Conservation (phyloP, 1,140 invertebrate species). For the Mya arenaria region DNA sequence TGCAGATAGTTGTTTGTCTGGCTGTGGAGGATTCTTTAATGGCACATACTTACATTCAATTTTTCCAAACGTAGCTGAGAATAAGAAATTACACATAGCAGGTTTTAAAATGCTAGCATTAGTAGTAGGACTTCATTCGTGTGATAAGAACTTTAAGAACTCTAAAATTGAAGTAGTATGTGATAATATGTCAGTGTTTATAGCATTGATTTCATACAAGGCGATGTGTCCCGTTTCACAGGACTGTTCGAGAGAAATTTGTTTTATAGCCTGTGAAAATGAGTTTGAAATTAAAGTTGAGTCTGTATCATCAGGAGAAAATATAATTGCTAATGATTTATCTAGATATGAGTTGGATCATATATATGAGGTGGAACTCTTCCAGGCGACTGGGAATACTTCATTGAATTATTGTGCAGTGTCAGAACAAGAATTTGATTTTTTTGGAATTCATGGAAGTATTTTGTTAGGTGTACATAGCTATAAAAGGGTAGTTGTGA, state of each 20-base stretch:
- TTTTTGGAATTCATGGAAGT: not conserved
- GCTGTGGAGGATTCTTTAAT: not conserved
- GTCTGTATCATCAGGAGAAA: too few relatives aligned
- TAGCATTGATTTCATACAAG: not conserved
- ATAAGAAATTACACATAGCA: not conserved
- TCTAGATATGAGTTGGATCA: not conserved
- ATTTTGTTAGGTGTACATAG: too few relatives aligned
- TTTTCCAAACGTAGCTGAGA: not conserved
- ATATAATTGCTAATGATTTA: slow-evolving; percentile 1
- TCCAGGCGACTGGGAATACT: not conserved
- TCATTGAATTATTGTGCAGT: not conserved
- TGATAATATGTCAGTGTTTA: not conserved
- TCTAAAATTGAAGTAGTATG: not conserved
- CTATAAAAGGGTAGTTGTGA: too few relatives aligned
- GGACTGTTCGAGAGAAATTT: slow-evolving; percentile 13
- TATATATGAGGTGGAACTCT: not conserved
- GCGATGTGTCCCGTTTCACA: not conserved
- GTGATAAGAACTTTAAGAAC: not conserved
- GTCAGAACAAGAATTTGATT: not conserved
- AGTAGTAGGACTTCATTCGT: not conserved
- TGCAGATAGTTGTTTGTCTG: not conserved
- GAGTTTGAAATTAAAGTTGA: slow-evolving; percentile 7
- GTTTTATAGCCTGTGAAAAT: not conserved
- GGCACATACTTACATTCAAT: not conserved
- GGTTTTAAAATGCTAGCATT: not conserved